A percentile compares a stretch with the other conserved stretches of the same genome.
Evolutionary conservation across 1,140 invertebrate species (phyloP).

Genomic region (Drosophila ironensis): DNA sequence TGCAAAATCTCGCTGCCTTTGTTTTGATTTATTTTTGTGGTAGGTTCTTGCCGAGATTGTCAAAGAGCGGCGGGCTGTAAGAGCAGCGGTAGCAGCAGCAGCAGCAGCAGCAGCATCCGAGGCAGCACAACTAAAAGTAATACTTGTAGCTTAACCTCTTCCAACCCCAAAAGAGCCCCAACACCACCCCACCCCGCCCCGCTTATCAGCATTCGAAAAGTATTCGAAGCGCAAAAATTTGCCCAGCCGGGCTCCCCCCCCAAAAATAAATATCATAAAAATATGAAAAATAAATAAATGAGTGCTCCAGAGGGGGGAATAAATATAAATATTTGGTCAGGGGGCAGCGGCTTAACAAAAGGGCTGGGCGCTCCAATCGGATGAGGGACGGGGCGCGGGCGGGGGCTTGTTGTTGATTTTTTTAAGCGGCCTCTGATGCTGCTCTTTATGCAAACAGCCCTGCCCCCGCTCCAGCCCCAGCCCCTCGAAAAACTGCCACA

Average conservation of each 20-base stretch:
- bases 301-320: conserved; percentile 33
- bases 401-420: conserved; percentile 38
- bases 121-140: conserved; percentile 38
- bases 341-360: conserved; percentile 61
- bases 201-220: conserved; percentile 27
- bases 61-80: conserved; percentile 59
- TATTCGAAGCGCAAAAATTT: conserved; percentile 52
- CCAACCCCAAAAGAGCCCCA: neutral
- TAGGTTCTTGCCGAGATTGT: conserved; percentile 64
- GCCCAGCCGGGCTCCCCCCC: conserved; percentile 38
- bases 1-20: conserved; percentile 24
- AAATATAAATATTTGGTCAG: conserved; percentile 74
- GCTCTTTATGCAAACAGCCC: conserved; percentile 75
- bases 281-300: conserved; percentile 75
- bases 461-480: neutral
- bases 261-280: conserved; percentile 72
- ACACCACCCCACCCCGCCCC: neutral
- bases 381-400: neutral
- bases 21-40: conserved; percentile 77
- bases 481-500: neutral
- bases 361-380: conserved; percentile 47
- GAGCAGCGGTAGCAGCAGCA: conserved; percentile 2
- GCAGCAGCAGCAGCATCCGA: conserved; percentile 1
- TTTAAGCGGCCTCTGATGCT: conserved; percentile 53
- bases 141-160: conserved; percentile 49